phyloP scores from a whole-genome alignment of 2,113 vertebrate genomes.

The Sitta europaea region DNA sequence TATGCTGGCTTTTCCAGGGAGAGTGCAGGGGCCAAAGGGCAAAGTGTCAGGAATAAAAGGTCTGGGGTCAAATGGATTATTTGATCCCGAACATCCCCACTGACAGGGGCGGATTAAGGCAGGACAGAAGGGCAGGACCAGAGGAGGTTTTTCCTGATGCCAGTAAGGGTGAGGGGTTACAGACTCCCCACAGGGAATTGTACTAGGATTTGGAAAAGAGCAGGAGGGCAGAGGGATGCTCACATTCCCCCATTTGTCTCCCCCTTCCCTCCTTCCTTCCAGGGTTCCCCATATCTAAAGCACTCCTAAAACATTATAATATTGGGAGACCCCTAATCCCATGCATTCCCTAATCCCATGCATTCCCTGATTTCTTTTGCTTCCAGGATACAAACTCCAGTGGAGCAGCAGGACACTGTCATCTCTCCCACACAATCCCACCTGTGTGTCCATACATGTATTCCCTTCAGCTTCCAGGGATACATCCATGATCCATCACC shows the following conservation, averaged over 20 bases:
- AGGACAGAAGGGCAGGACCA: neutral
- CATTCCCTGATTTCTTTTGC: neutral
- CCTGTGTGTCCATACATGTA: accelerated
- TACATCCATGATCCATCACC: accelerated
- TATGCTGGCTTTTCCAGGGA: neutral
- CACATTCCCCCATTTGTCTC: neutral
- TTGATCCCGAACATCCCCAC: neutral
- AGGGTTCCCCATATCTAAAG: neutral
- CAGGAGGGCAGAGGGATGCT: neutral
- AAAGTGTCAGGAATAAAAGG: neutral
- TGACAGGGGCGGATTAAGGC: neutral
- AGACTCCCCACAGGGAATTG: neutral
- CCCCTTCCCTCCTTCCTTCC: neutral
- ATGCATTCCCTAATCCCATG: neutral
- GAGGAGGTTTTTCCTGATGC: neutral
- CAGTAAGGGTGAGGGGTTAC: neutral
- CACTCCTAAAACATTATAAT: accelerated
- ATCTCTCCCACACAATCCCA: neutral
- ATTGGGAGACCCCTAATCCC: neutral
- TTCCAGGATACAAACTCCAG: neutral
- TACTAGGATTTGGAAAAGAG: accelerated
- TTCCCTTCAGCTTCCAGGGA: neutral
- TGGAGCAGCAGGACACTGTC: neutral
- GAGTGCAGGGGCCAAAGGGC: neutral
- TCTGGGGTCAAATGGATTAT: conserved; percentile 7